Evolutionary conservation across 1,140 invertebrate genomes (phyloP), one percentile per base, ranked within the genome.

Genomic region (Pemphigus obesinymphae): DNA sequence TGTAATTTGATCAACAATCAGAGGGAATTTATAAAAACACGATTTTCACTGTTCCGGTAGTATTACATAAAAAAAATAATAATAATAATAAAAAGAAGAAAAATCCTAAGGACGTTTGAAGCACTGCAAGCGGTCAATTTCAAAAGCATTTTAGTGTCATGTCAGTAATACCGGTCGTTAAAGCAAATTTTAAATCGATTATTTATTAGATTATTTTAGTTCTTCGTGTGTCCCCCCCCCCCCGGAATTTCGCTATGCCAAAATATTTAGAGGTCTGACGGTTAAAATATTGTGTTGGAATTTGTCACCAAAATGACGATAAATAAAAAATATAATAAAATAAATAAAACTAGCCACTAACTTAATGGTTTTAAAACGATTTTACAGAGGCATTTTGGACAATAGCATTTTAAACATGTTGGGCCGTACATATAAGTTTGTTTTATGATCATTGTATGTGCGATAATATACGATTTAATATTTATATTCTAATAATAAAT

Each of bases 131-230:
- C 73, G 73, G 73, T 58, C 34, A 26, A 55, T 76, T 40, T 55
- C 50, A 76, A 76, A 76, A 76, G 50, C 31, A 76, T 76, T 76
- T 76, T 40, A 76, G 13, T 26, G 73, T 58, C 53, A 37, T 0
- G 5, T 20, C 23, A 55, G 45, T 55, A 76, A 26, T 58, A 58
- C 53, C 31, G 70, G 43, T 50, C 70, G 70, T 73, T 73, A 73
- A 73, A 20, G 17, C 8, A 50, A 26, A 50, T 50, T 73, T 50
- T 31, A 50, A 31, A 31, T 73, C 26, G 45, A 50, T 73, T 50
- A 45, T 73, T 50, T 70, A 43, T 72, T 23, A 31, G 26, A 73
- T 1, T 7, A 45, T 50, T 50, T 31, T 40, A 72, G 43, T 1
- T 10, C 40, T 26, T 6, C 40, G 13, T 45, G 26, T 50, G 50